Evolutionary conservation across 2,888 invertebrate genomes (phyloP).

Genomic region (Lochmaea capreae): DNA sequence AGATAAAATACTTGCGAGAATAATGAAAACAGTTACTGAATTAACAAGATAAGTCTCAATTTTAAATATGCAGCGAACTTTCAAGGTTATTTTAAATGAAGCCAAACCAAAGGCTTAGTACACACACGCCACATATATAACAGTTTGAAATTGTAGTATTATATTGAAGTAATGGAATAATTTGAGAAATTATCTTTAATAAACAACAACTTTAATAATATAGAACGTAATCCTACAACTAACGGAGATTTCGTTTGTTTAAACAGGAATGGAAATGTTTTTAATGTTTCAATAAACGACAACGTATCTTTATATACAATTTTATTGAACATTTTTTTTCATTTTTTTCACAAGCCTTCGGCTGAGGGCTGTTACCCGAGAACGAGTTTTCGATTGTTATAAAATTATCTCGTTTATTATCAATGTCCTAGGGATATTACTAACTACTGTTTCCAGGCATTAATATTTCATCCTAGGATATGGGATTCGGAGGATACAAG

Average conservation of each 20-base stretch:
- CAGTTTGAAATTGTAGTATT: background rate
- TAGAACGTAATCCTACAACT: background rate
- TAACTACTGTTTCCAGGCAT: too few species aligned
- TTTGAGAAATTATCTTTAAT: background rate
- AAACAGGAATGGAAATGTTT: background rate
- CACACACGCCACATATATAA: background rate
- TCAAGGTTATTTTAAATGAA: slow-evolving; percentile 4
- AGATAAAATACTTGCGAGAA: background rate
- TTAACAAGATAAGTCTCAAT: background rate
- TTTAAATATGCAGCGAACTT: background rate
- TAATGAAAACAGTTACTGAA: background rate
- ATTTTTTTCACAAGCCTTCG: too few species aligned
- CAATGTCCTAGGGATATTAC: too few species aligned
- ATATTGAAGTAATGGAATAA: slow-evolving; percentile 3
- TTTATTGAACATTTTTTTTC: too few species aligned
- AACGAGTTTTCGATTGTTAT: too few species aligned
- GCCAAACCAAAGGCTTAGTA: background rate
- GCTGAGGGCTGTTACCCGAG: too few species aligned
- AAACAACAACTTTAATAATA: background rate
- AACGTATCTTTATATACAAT: background rate
- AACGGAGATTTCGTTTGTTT: slow-evolving; percentile 8
- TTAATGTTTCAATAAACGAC: background rate
- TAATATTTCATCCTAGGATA: too few species aligned
- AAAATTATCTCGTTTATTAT: too few species aligned
- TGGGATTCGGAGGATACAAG: too few species aligned